Conservation (phyloP, 2,888 invertebrate genomes). For the Spodoptera littoralis region DNA sequence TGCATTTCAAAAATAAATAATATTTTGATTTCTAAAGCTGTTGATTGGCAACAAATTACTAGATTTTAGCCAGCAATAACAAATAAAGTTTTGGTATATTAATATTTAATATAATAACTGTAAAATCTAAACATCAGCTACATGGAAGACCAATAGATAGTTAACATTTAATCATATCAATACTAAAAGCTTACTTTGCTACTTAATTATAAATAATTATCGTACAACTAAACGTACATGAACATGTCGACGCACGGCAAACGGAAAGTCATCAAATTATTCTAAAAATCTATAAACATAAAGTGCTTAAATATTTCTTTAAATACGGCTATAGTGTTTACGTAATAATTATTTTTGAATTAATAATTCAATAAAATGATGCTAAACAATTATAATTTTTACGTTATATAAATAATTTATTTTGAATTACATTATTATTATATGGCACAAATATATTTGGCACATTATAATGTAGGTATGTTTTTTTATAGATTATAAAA, state of each 20-base stretch:
- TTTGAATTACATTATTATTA: constrained; percentile 49
- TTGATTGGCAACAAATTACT: constrained; percentile 3
- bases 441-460: constrained; percentile 57
- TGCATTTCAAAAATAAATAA: constrained; percentile 13
- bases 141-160: constrained; percentile 78
- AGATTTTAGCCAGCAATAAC: constrained; percentile 37
- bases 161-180: constrained; percentile 59
- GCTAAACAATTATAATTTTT: too few species aligned
- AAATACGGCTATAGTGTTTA: constrained; percentile 51
- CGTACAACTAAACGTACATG: constrained; percentile 82
- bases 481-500: constrained; percentile 31
- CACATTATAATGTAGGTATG: constrained; percentile 47
- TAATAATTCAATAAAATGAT: constrained; percentile 12
- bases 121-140: constrained; percentile 45
- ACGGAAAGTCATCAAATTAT: constrained; percentile 75
- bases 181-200: constrained; percentile 46
- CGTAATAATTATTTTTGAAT: constrained; percentile 32
- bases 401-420: constrained; percentile 45
- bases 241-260: constrained; percentile 83
- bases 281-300: constrained; percentile 57
- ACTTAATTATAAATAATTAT: constrained; percentile 64
- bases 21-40: not conserved
- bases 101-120: constrained; percentile 41
- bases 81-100: constrained; percentile 39
- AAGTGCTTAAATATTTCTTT: constrained; percentile 50